phyloP scores from a whole-genome alignment of 2,113 vertebrate genomes.

The Epinephelus fuscoguttatus region DNA sequence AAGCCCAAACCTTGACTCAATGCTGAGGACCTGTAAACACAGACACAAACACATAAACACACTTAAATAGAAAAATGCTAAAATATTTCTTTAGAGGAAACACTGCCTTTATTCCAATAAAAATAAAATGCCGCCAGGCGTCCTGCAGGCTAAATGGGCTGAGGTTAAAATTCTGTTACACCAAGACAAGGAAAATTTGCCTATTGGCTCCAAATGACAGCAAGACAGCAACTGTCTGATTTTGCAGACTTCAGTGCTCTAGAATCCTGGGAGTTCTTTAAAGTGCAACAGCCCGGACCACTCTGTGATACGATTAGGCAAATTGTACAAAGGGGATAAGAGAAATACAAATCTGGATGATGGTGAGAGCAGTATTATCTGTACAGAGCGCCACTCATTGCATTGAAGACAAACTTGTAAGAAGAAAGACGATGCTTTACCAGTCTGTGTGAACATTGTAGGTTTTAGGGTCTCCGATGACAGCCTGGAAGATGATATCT shows the following conservation, averaged over 20 bases:
- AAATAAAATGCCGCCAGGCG: not conserved
- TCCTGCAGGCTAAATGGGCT: conserved; percentile 18
- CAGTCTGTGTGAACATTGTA: conserved; percentile 75
- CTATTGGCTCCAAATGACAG: not conserved
- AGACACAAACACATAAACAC: not conserved
- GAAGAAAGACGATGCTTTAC: conserved; percentile 54
- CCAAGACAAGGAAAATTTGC: not conserved
- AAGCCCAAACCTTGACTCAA: conserved; percentile 70
- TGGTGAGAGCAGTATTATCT: not conserved
- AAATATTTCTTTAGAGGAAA: not conserved
- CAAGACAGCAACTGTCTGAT: not conserved
- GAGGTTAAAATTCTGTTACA: not conserved
- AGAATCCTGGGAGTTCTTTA: not conserved
- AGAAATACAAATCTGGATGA: not conserved
- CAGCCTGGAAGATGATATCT: conserved; percentile 65
- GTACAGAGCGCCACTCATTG: not conserved
- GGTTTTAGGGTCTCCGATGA: conserved; percentile 79
- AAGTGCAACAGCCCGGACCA: not conserved
- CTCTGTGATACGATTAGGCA: not conserved
- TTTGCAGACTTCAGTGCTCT: not conserved
- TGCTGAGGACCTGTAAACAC: conserved; percentile 68
- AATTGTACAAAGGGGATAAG: not conserved
- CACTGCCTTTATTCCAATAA: not conserved
- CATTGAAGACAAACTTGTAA: not conserved
- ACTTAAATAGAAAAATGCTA: not conserved